Evolutionary conservation across 2,888 invertebrate genomes (phyloP).

Genomic region (Abrostola tripartita): DNA sequence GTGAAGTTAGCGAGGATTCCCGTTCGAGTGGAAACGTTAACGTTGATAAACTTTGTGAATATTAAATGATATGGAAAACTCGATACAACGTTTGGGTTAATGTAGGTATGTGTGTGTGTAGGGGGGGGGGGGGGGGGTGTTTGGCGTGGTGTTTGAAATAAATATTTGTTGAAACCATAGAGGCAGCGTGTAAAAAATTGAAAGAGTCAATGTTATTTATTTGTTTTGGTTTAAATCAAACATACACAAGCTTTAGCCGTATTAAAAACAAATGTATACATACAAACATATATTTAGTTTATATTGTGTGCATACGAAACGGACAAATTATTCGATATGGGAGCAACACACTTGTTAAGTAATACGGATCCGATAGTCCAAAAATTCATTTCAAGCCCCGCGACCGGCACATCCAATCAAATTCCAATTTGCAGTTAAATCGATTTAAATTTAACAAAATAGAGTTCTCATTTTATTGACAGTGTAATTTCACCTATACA

Average conservation of each 20-base stretch:
- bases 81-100: slow-evolving; percentile 45
- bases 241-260: too few relatives aligned
- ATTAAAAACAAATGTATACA: too few relatives aligned
- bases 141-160: slow-evolving; percentile 14
- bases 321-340: slow-evolving; percentile 10
- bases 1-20: slow-evolving; percentile 42
- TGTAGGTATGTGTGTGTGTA: slow-evolving; percentile 30
- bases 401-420: slow-evolving; percentile 62
- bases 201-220: too few relatives aligned
- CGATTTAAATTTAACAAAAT: slow-evolving; percentile 61
- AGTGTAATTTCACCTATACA: slow-evolving; percentile 18
- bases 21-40: slow-evolving; percentile 54
- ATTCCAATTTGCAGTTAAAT: slow-evolving; percentile 66
- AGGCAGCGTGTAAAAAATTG: not conserved
- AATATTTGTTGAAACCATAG: slow-evolving; percentile 4
- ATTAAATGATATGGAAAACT: slow-evolving; percentile 55
- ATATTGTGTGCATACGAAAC: too few relatives aligned
- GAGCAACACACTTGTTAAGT: slow-evolving; percentile 20
- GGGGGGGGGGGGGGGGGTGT: slow-evolving; percentile 26
- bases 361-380: slow-evolving; percentile 34
- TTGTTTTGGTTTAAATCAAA: too few relatives aligned
- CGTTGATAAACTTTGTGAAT: slow-evolving; percentile 56
- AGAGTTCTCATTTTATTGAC: slow-evolving; percentile 41
- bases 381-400: slow-evolving; percentile 52
- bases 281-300: too few relatives aligned